Percentiles rank a stretch among this genome's conserved stretches.
Evolutionary conservation across 30 jellyfish, hydroid and myxozoan genomes (phyloP).

Genomic region (Turritopsis dohrnii): DNA sequence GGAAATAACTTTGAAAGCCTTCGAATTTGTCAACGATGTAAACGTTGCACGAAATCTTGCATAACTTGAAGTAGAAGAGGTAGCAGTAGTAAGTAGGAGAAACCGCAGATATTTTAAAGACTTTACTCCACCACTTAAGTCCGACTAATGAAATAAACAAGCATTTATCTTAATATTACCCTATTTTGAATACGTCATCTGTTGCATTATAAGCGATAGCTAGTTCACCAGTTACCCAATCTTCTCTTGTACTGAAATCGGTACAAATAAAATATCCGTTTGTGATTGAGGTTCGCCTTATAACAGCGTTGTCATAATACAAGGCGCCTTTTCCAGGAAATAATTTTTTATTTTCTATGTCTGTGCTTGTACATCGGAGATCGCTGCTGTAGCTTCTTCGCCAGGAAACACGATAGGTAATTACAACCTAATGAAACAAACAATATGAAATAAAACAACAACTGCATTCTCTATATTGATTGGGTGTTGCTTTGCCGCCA

Average conservation of each 20-base stretch:
- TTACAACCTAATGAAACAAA: background rate
- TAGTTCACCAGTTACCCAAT: conserved; percentile 17
- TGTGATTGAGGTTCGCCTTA: background rate
- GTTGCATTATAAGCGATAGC: conserved; percentile 4
- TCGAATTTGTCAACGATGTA: no score
- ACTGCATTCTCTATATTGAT: no score
- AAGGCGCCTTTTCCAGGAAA: background rate
- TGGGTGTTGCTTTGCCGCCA: no score
- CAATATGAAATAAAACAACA: background rate
- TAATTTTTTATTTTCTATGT: background rate
- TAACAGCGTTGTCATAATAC: background rate
- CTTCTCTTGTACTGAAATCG: conserved; percentile 15
- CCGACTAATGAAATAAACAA: no score
- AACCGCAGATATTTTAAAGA: background rate
- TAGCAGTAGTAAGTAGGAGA: background rate
- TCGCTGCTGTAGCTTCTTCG: background rate
- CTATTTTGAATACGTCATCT: background rate
- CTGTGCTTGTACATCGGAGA: background rate
- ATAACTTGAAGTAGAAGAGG: background rate
- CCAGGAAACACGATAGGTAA: conserved; percentile 7
- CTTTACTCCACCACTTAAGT: no score
- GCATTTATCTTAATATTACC: conserved; percentile 3
- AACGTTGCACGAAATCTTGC: no score
- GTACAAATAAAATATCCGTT: conserved; percentile 7
- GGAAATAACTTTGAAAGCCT: no score